Evolutionary conservation across 2,888 invertebrate genomes (phyloP).

Genomic region (Patella ulyssiponensis): DNA sequence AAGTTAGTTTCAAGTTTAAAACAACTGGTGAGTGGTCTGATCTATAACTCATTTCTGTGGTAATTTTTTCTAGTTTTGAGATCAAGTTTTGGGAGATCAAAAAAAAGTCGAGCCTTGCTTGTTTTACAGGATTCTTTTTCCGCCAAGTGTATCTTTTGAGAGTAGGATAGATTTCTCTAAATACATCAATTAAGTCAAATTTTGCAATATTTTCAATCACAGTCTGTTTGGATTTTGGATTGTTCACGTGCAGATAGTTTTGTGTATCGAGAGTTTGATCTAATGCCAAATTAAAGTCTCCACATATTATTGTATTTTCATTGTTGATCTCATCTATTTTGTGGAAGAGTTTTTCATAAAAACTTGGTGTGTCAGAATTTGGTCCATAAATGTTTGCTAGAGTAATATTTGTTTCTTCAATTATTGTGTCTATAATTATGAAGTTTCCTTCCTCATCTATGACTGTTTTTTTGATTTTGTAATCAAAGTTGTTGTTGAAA

Average conservation of each 20-base stretch:
- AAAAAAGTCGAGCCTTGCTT: not conserved
- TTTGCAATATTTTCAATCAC: conserved; percentile 13
- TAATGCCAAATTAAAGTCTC: conserved; percentile 19
- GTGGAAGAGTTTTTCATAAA: conserved; percentile 7
- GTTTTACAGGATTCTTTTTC: not conserved
- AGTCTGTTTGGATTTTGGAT: conserved; percentile 19
- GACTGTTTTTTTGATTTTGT: not conserved
- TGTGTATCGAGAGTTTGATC: conserved; percentile 13
- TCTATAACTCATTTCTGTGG: conserved; percentile 12
- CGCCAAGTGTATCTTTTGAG: not conserved
- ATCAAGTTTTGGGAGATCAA: not conserved
- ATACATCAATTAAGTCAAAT: conserved; percentile 8
- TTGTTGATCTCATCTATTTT: conserved; percentile 10
- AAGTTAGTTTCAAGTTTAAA: conserved; percentile 4
- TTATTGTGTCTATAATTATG: not conserved
- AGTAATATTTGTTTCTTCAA: conserved; percentile 1
- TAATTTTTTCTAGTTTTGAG: not conserved
- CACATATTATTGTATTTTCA: not conserved
- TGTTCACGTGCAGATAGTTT: conserved; percentile 16
- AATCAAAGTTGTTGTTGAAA: not conserved
- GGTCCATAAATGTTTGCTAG: conserved; percentile 20
- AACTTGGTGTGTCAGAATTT: conserved; percentile 21
- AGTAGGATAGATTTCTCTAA: not conserved
- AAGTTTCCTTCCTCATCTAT: not conserved
- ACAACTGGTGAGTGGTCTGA: conserved; percentile 13